Evolutionary conservation across 2,797 vertebrate species (phyloP), one percentile per base, ranked within the genome.

Genomic region (Platyrinchus mystaceus): DNA sequence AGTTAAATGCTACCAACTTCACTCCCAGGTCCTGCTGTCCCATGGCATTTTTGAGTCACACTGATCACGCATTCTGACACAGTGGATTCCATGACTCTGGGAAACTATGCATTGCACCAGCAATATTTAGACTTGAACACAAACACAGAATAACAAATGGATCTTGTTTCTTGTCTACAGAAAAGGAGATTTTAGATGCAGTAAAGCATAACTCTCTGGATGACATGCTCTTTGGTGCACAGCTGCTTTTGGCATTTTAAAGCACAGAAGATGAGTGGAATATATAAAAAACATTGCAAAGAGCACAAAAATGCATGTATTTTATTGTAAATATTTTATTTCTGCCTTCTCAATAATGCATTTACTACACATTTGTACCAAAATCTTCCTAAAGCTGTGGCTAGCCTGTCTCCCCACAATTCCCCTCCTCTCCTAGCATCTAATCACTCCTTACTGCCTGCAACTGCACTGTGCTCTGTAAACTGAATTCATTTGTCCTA

Each of bases 21-120:
- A 43, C 44, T 78, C 28, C 74, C 26, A n/a, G 44, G 60, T 94
- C 79, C 58, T 55, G 52, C 27, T 70, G 60, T 85, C 60, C 75
- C 68, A 67, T 10, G 28, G 58, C 60, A 77, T 76, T 90, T 73
- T 8, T 36, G 56, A 79, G 34, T 69, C 67, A 75, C 37, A 37
- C 0, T n/a, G 50, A 84, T 73, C 50, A 67, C 1, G 0, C 59
- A 50, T 66, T 68, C 34, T 76, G 67, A 85, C 59, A 66, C 30
- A 64, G 46, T 0, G 10, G 47, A 89, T n/a, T 18, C 22, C 59
- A 34, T 2, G 23, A 59, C 76, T 69, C 84, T 89, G 90, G 64
- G 85, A 95, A 95, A 93, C 39, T 91, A 87, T 76, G 82, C 60
- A 83, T 23, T 41, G 14, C 47, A 91, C 23, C 28, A 91, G 53